Conservation (phyloP, 2,113 vertebrate species). For the Desmodus rotundus region DNA sequence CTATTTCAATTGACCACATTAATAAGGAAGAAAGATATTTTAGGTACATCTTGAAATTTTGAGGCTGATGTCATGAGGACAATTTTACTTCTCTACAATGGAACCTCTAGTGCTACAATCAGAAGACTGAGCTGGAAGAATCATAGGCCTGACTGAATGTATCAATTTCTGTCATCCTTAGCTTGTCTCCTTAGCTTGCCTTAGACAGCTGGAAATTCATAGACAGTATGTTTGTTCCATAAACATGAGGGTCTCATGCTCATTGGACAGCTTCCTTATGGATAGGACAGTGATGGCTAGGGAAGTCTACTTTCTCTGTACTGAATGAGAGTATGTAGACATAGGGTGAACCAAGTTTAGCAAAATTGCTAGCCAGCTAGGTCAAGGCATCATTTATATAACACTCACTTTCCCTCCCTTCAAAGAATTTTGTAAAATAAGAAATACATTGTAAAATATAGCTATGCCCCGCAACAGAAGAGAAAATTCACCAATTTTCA, state of each 20-base stretch:
- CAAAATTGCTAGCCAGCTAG: neutral
- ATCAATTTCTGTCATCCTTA: neutral
- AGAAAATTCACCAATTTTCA: slow-evolving; percentile 51
- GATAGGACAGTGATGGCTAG: neutral
- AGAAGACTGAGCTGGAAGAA: neutral
- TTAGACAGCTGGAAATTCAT: neutral
- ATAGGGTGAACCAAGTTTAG: neutral
- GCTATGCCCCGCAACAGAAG: neutral
- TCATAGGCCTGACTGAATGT: neutral
- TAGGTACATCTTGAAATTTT: neutral
- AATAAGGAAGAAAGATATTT: neutral
- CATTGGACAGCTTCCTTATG: neutral
- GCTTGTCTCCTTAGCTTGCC: neutral
- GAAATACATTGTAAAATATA: slow-evolving; percentile 2
- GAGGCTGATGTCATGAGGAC: neutral
- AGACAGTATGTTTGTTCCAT: neutral
- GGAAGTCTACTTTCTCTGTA: neutral
- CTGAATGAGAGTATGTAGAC: neutral
- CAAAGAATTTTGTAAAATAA: neutral
- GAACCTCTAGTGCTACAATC: neutral
- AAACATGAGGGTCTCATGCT: neutral
- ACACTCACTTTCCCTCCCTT: neutral
- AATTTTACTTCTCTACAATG: neutral
- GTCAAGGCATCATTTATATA: neutral
- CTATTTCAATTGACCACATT: neutral